Conservation (phyloP, 2,888 invertebrate species). For the Dermolepida albohirtum region DNA sequence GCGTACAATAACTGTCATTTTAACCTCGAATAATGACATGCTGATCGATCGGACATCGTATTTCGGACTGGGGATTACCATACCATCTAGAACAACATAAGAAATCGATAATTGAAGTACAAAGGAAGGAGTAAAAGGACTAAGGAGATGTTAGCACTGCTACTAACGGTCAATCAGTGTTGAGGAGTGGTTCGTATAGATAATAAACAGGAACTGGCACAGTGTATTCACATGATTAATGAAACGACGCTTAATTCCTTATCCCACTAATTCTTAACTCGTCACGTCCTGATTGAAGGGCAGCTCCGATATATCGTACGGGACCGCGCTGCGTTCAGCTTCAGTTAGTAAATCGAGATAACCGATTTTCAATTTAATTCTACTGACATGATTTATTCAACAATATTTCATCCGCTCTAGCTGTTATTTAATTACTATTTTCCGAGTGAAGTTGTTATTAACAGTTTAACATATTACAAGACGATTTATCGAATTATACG, state of each 20-base stretch:
- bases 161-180: slow-evolving; percentile 39
- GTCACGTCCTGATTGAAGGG: slow-evolving; percentile 59
- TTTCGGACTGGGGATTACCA: slow-evolving; percentile 85
- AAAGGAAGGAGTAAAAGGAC: background rate
- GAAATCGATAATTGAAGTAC: slow-evolving; percentile 36
- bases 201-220: slow-evolving; percentile 55
- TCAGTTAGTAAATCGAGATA: slow-evolving; percentile 49
- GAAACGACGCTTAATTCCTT: slow-evolving; percentile 61
- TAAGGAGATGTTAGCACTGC: background rate
- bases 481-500: no score
- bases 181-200: slow-evolving; percentile 60
- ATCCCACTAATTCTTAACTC: slow-evolving; percentile 63
- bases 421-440: slow-evolving; percentile 39
- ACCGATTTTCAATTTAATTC: slow-evolving; percentile 56
- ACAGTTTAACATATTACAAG: background rate
- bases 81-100: slow-evolving; percentile 72
- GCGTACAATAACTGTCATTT: slow-evolving; percentile 83
- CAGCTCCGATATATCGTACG: slow-evolving; percentile 48
- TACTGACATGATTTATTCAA: slow-evolving; percentile 58
- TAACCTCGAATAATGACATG: slow-evolving; percentile 83
- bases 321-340: slow-evolving; percentile 42
- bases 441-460: background rate
- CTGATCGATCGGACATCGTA: slow-evolving; percentile 80
- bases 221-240: slow-evolving; percentile 63
- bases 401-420: slow-evolving; percentile 44